Evolutionary conservation across 2,888 invertebrate genomes (phyloP), one percentile per base, ranked within the genome.

Genomic region (Andrena bicolor): DNA sequence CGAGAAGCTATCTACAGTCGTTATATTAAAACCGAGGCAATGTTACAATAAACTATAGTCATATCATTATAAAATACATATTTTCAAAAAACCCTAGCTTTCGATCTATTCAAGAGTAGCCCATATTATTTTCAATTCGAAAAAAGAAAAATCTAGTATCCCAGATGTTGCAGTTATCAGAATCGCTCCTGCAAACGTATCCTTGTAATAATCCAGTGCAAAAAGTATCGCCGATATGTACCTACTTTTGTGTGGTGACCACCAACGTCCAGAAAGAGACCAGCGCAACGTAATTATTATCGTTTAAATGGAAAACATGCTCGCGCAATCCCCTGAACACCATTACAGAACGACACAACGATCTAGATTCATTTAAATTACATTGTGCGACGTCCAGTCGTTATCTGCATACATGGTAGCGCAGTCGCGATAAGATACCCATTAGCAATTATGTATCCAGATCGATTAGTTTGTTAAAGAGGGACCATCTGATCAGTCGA

Each of bases 391-490:
- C 6, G 16, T 23, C 16, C 20, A 49, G 20, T 63, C 28, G 20
- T 65, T 74, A 73, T 53, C 30, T 53, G n/a, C 16, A 20, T 20
- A 23, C 23, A 72, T 61, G 51, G 35, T 28, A 68, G 20, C 48
- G 23, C 35, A 23, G 16, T n/a, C 23, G 26, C 35, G 82, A 80
- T 80, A 71, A 82, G 80, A 82, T 80, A 75, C 63, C 58, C 68
- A 68, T 80, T 82, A 76, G 70, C 58, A 75, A 75, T 72, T 75
- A 80, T 41, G 58, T 58, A 20, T 68, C 35, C 23, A 41, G 26
- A 80, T 80, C 66, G 75, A 70, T 76, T 65, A 64, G 69, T 65
- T 76, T 64, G 72, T 72, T 72, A 81, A 82, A 80, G 71, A 63
- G 56, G 75, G 56, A 68, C 7, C 51, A 26, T 16, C 51, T 49